These are phyloP conservation scores for Atlantisia rogersi DNA, from an alignment of 2,113 vertebrate genomes.

Conservation along the genomic window DNA sequence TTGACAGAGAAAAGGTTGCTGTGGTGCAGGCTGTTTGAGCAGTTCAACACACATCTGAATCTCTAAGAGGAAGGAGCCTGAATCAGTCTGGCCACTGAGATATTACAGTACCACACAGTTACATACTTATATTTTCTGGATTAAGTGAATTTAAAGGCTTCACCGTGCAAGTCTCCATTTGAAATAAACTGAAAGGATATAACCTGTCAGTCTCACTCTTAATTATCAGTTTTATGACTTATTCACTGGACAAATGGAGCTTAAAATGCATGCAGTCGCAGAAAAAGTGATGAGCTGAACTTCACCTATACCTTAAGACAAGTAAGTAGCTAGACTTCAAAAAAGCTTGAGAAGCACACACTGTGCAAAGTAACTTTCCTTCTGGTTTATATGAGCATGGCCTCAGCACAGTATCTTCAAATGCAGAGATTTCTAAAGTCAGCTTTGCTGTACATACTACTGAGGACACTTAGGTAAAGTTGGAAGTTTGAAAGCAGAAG, in stretches of 20 bases:
- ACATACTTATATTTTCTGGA: background rate
- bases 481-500: background rate
- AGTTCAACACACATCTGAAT: background rate
- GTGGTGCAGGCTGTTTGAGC: background rate
- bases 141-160: background rate
- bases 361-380: background rate
- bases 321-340: background rate
- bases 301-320: background rate
- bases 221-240: background rate
- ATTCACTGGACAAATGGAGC: background rate
- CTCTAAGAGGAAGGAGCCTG: background rate
- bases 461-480: background rate
- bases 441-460: background rate
- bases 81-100: background rate
- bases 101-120: background rate
- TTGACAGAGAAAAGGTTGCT: background rate
- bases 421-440: background rate
- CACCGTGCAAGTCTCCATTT: background rate
- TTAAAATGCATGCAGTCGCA: background rate
- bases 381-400: background rate
- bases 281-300: background rate
- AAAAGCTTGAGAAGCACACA: background rate
- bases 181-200: background rate
- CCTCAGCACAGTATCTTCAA: background rate
- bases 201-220: background rate